Evolutionary conservation across 2,797 vertebrate species (phyloP).

Genomic region (Cyprinella venusta): DNA sequence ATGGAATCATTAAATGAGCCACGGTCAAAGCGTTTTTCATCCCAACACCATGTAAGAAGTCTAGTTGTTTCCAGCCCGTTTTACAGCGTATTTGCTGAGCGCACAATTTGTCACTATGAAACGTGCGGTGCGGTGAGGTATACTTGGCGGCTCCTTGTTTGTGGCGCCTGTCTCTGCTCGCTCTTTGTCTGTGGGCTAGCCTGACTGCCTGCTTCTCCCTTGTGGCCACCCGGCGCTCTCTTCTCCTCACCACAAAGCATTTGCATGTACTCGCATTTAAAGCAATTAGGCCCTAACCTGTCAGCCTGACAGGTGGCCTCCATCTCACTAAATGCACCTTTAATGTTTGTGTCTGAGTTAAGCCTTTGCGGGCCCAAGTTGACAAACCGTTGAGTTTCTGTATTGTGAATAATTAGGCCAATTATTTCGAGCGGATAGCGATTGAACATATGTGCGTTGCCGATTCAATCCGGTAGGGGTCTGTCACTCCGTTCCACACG

Average conservation of each 20-base stretch:
- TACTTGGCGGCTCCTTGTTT: slow-evolving; percentile 63
- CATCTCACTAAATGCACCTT: slow-evolving; percentile 66
- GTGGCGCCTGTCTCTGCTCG: slow-evolving; percentile 65
- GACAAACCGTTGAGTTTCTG: slow-evolving; percentile 52
- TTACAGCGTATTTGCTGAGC: slow-evolving; percentile 44
- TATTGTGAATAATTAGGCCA: slow-evolving; percentile 79
- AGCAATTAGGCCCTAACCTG: slow-evolving; percentile 70
- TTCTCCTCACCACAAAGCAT: slow-evolving; percentile 61
- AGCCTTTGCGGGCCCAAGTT: slow-evolving; percentile 57
- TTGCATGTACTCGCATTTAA: slow-evolving; percentile 69
- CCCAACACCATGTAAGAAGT: not conserved
- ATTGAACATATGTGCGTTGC: slow-evolving; percentile 76
- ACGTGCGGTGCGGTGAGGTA: slow-evolving; percentile 47
- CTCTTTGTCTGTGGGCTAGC: slow-evolving; percentile 54
- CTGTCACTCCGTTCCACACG: slow-evolving; percentile 70
- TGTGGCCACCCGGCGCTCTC: slow-evolving; percentile 56
- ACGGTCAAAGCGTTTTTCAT: slow-evolving; percentile 5
- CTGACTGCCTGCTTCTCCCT: slow-evolving; percentile 50
- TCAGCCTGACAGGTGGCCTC: slow-evolving; percentile 73
- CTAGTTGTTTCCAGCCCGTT: not conserved
- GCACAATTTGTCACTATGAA: slow-evolving; percentile 59
- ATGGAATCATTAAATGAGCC: slow-evolving; percentile 34
- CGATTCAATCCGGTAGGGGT: slow-evolving; percentile 70
- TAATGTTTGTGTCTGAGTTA: slow-evolving; percentile 56
- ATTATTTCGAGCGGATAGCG: slow-evolving; percentile 77